Base-by-base conservation (phyloP, 2,888 invertebrate species). In the Hydriomena furcata region DNA sequence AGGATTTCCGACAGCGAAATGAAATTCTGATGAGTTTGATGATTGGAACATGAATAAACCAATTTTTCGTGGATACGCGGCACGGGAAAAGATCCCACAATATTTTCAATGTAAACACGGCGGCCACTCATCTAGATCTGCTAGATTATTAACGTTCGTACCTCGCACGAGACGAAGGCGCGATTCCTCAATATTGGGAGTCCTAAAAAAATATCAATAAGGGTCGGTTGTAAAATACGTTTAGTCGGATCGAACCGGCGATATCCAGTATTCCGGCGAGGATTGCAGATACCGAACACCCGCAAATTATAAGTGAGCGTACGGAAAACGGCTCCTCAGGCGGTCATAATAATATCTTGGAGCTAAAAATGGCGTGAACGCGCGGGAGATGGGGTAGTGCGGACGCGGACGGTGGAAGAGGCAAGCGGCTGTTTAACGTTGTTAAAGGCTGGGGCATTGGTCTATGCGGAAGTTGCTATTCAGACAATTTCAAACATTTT, bases 271-370 rank as follows among this genome's bases (percentile, higher is more conserved):
- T 66, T 70, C 81, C 73, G 58, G 51, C 42, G 79, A 71, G 79
- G 68, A 67, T 76, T 70, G 71, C 73, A 71, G 76, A 77, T 76
- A 78, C 77, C 68, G 65, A 68, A 70, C 68, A 66, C 66, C 72
- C 73, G 77, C 83, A 78, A 84, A 84, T 84, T 84, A 87, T 83
- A 84, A 80, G 78, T 74, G 76, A 75, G 74, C 73, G 78, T 72
- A 66, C 69, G 63, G 76, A 66, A 71, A 85, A 88, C 79, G 79
- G 71, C 83, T 84, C 88, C 88, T 83, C 66, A 52, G 88, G 76
- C 83, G 80, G 75, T 69, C 82, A 77, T 87, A 78, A 83, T 82
- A 79, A 84, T 84, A 85, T 83, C 83, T 80, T 73, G 71, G 64
- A 71, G 71, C 71, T 81, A 84, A 85, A 85, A 86, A 82, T 82